Base-by-base conservation (phyloP, 2,888 invertebrate genomes). In the Polydrusus pterygomalis region DNA sequence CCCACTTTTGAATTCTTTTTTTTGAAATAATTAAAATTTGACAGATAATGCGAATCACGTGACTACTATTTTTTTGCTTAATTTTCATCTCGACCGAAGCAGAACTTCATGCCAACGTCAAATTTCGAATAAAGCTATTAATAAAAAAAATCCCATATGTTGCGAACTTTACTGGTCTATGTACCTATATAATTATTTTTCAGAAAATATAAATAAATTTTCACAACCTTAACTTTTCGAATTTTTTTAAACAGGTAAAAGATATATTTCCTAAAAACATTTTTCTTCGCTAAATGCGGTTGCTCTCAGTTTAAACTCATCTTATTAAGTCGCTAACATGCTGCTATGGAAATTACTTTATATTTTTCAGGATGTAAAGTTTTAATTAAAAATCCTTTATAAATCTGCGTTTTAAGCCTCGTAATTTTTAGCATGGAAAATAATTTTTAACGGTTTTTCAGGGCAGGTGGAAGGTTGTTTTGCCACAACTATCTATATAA, bases 381-480 rank as follows among this genome's bases (percentile, higher is more conserved):
- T 67, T 67, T 67, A 67, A 67, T 67, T 67, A 67, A 67, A 67
- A 67, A 54, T 51, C 67, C 54, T 54, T 40, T 67, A 54, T 54
- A 54, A 51, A 67, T 51, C 18, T 54, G 54, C 67, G 2, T 34
- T 34, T 18, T n/a, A 45, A 51, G 34, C 65, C 13, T 11, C 13
- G 51, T 65, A 30, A 25, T 65, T 65, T 64, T 51, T 47, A 11
- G 47, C 47, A 47, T 17, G 47, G 17, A 6, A 17, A 17, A 17
- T 8, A 17, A 8, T 15, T 15, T 15, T 7, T 7, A 3, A 6
- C 5, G 1, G 1, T 15, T 47, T 47, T 47, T 47, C 5, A 17
- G 17, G 17, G n/a, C 43, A 43, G 43, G 43, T 43, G n/a, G 8
- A 34, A 25, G 25, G 25, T 25, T 25, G 5, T 25, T 25, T 25